Conservation (phyloP, 1,140 invertebrate genomes). For the Scaptomyza montana region DNA sequence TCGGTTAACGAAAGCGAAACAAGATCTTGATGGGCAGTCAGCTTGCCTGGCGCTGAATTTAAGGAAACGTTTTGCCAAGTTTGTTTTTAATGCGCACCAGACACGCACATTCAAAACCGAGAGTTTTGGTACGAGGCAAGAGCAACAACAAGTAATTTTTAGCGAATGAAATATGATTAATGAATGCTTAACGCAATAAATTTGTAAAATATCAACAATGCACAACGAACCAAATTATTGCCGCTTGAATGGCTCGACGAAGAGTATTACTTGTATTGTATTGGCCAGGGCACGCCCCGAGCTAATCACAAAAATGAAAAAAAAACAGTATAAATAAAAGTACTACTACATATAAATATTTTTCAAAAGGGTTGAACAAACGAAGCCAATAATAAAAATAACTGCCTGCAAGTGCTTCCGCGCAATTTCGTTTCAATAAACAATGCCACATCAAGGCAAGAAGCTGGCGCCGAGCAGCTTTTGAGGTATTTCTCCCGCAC, state of each 20-base stretch:
- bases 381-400: conserved; percentile 65
- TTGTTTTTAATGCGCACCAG: conserved; percentile 56
- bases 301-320: conserved; percentile 57
- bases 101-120: conserved; percentile 32
- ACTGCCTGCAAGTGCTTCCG: conserved; percentile 73
- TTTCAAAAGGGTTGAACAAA: conserved; percentile 66
- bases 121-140: not conserved
- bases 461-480: conserved; percentile 34
- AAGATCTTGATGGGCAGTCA: conserved; percentile 62
- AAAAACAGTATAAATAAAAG: conserved; percentile 11
- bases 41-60: conserved; percentile 36
- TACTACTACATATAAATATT: not conserved
- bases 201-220: conserved; percentile 75
- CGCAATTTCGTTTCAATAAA: conserved; percentile 77
- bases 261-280: conserved; percentile 5
- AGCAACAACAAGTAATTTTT: conserved; percentile 34
- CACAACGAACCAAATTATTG: conserved; percentile 70
- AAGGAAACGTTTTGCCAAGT: conserved; percentile 43
- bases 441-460: conserved; percentile 70
- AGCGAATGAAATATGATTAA: conserved; percentile 41
- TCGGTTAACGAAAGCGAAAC: conserved; percentile 61
- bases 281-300: conserved; percentile 58
- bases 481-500: conserved; percentile 24
- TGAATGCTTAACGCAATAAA: conserved; percentile 67
- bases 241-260: conserved; percentile 64